These are phyloP conservation scores for Ephialtes manifestator DNA, from an alignment of 2,888 invertebrate genomes.

Conservation along the genomic window DNA sequence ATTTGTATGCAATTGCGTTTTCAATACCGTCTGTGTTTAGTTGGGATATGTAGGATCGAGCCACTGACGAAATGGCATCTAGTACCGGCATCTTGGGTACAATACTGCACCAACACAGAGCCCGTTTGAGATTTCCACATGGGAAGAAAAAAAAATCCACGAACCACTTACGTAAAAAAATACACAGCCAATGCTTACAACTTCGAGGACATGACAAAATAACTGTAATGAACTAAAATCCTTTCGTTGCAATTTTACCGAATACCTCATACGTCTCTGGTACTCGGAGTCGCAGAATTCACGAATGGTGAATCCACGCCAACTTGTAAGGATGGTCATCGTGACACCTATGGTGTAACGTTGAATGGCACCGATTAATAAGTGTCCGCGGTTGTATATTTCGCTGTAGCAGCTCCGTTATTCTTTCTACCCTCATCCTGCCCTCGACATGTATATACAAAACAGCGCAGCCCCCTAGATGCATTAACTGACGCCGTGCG, in stretches of 20 bases:
- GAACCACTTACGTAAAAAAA: no score
- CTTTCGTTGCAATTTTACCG: background rate
- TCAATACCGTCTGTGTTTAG: no score
- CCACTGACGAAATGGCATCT: no score
- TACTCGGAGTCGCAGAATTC: background rate
- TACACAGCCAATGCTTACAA: no score
- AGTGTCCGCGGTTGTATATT: constrained; percentile 14
- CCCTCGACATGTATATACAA: background rate
- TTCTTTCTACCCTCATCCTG: constrained; percentile 18
- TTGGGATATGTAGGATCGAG: no score
- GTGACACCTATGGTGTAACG: background rate
- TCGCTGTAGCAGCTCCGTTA: background rate
- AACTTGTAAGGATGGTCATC: background rate
- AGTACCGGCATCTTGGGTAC: no score
- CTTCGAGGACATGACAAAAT: background rate
- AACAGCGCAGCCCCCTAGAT: constrained; percentile 9
- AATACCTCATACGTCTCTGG: background rate
- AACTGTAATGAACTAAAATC: background rate
- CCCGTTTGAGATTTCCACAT: no score
- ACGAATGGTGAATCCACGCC: background rate
- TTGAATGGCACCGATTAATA: constrained; percentile 36
- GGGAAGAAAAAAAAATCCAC: no score
- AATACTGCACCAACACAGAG: no score
- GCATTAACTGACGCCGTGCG: constrained; percentile 52
- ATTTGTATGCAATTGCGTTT: no score